These are phyloP conservation scores for Cydia splendana DNA, from an alignment of 1,140 invertebrate genomes.

Conservation along the genomic window DNA sequence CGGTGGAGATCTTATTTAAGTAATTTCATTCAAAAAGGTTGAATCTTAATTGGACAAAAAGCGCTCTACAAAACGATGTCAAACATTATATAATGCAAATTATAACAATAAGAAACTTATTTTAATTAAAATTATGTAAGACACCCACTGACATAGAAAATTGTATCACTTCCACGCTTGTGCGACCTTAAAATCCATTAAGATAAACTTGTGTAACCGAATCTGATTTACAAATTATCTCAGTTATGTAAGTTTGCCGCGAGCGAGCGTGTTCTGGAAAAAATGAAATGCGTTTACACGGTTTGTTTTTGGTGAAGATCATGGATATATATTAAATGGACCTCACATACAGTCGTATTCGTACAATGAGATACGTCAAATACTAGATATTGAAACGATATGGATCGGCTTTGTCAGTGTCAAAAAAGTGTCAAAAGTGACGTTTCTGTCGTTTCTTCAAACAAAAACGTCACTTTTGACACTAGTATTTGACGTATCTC, in stretches of 20 bases:
- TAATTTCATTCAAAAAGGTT: background rate
- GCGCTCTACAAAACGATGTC: background rate
- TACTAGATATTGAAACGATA: too few relatives aligned
- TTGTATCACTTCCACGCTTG: constrained; percentile 36
- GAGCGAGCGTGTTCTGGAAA: background rate
- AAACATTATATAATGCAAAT: background rate
- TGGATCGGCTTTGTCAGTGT: too few relatives aligned
- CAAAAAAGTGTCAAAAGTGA: too few relatives aligned
- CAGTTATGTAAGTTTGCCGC: constrained; percentile 1
- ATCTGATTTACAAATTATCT: constrained; percentile 1
- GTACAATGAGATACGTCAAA: too few relatives aligned
- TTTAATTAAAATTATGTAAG: constrained; percentile 36
- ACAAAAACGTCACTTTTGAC: too few relatives aligned
- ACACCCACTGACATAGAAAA: constrained; percentile 45
- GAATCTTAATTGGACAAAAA: background rate
- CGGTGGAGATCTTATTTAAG: too few relatives aligned
- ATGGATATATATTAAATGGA: background rate
- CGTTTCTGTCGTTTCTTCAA: too few relatives aligned
- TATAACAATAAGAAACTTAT: constrained; percentile 21
- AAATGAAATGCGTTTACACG: background rate
- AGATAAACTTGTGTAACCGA: constrained; percentile 3
- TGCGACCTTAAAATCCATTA: constrained; percentile 31
- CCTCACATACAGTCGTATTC: too few relatives aligned
- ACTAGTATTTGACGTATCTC: too few relatives aligned
- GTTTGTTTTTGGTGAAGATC: background rate